Evolutionary conservation across 1,140 invertebrate genomes (phyloP).

Genomic region (Bombus pyrosoma): DNA sequence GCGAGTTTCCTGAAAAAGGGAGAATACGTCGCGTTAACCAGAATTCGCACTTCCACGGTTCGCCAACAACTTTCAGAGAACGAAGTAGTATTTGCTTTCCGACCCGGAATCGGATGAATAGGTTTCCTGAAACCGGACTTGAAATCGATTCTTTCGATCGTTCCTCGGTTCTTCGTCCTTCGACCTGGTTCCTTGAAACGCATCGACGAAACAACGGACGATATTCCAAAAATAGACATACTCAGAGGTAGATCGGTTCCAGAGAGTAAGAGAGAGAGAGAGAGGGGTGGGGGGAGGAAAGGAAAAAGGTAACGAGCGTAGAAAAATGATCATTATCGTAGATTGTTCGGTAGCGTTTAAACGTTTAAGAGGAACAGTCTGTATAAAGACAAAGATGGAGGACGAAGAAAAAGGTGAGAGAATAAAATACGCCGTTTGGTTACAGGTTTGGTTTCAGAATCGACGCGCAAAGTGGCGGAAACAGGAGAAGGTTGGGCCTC

Average conservation of each 20-base stretch:
- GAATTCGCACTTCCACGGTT: conserved; percentile 66
- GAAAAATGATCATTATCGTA: not conserved
- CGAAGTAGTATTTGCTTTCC: conserved; percentile 58
- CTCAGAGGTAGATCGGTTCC: not conserved
- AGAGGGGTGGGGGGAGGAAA: accelerated
- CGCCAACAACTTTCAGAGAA: conserved; percentile 73
- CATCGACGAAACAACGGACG: not conserved
- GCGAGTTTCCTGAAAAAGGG: conserved; percentile 72
- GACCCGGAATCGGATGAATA: conserved; percentile 61
- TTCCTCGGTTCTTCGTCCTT: not conserved
- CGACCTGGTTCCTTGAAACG: conserved; percentile 14
- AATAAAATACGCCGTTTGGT: conserved; percentile 71
- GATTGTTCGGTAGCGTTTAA: not conserved
- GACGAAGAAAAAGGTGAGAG: not conserved
- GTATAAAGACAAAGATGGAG: not conserved
- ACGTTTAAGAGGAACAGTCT: not conserved
- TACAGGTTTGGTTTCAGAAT: conserved; percentile 97
- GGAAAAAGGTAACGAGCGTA: not conserved
- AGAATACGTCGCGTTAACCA: conserved; percentile 73
- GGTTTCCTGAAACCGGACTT: conserved; percentile 27
- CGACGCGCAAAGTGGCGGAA: conserved; percentile 95
- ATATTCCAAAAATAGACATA: conserved; percentile 26
- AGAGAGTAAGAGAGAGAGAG: not conserved
- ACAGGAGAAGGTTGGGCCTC: conserved; percentile 96
- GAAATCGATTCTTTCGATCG: conserved; percentile 18